These are phyloP conservation scores for Tricholaema leucomelas DNA, from an alignment of 2,113 vertebrate genomes.

Conservation along the genomic window DNA sequence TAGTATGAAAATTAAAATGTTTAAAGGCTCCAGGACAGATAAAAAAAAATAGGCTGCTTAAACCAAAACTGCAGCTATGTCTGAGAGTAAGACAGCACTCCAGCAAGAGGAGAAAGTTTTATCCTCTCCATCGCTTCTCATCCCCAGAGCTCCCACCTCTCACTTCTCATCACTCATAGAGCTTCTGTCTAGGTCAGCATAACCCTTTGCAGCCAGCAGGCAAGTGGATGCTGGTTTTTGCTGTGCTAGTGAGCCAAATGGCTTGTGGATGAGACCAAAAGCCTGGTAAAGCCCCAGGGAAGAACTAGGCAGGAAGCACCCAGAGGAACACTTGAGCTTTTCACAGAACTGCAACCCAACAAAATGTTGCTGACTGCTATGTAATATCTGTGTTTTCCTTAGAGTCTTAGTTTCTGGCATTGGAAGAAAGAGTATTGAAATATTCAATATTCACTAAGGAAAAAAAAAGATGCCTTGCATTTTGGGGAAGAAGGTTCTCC, in stretches of 20 bases:
- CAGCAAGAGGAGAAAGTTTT: background rate
- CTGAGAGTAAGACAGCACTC: background rate
- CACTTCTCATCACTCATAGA: background rate
- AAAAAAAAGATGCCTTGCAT: background rate
- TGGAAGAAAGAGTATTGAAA: background rate
- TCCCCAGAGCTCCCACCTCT: background rate
- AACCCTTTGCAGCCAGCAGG: background rate
- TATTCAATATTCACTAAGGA: background rate
- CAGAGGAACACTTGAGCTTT: background rate
- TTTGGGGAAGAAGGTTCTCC: background rate
- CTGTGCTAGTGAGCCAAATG: background rate
- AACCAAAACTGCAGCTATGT: background rate
- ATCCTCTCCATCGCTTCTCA: background rate
- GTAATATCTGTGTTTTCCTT: background rate
- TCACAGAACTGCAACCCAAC: background rate
- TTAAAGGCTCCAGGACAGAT: background rate
- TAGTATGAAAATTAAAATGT: accelerated
- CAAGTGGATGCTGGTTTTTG: accelerated
- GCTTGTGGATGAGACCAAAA: background rate
- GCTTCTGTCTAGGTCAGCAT: background rate
- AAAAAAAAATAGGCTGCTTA: background rate
- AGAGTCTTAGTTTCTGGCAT: background rate
- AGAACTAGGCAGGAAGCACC: background rate
- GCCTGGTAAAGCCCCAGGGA: background rate
- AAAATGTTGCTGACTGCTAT: background rate